Conservation (phyloP, 2,113 vertebrate genomes). For the Cryptomyrus ogoouensis region DNA sequence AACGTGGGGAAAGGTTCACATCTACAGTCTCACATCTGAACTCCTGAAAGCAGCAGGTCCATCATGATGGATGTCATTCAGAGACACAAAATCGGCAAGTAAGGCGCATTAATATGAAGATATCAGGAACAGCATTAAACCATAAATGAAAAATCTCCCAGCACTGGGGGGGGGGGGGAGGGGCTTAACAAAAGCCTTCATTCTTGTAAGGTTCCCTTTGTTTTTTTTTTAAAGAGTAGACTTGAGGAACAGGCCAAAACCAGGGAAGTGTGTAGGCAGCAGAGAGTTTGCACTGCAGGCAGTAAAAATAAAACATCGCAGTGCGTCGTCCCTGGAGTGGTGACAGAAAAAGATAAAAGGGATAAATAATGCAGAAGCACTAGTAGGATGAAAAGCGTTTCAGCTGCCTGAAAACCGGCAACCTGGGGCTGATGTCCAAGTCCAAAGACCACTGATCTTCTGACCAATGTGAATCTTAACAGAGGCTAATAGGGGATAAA, state of each 20-base stretch:
- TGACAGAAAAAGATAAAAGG: constrained; percentile 44
- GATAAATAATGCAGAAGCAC: constrained; percentile 7
- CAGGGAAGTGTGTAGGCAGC: constrained; percentile 23
- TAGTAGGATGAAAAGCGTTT: constrained; percentile 22
- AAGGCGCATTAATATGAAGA: neutral
- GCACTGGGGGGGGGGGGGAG: neutral
- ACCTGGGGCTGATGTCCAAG: neutral
- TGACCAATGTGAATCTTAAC: neutral
- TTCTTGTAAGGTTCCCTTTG: constrained; percentile 27
- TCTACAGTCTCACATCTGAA: neutral
- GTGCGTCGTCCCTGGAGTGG: constrained; percentile 46
- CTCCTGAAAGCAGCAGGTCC: neutral
- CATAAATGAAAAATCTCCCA: constrained; percentile 15
- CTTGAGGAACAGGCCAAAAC: neutral
- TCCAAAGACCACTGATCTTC: neutral
- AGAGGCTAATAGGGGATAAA: neutral
- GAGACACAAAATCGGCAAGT: neutral
- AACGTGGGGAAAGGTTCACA: neutral
- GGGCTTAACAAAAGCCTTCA: neutral
- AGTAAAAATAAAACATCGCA: constrained; percentile 26
- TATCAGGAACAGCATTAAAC: constrained; percentile 24
- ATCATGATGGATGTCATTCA: neutral
- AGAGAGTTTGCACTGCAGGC: constrained; percentile 37
- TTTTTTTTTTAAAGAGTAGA: neutral
- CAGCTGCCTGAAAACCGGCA: neutral